Base-by-base conservation (phyloP, 30 jellyfish, hydroid and myxozoan genomes). In the Mastigias papua region DNA sequence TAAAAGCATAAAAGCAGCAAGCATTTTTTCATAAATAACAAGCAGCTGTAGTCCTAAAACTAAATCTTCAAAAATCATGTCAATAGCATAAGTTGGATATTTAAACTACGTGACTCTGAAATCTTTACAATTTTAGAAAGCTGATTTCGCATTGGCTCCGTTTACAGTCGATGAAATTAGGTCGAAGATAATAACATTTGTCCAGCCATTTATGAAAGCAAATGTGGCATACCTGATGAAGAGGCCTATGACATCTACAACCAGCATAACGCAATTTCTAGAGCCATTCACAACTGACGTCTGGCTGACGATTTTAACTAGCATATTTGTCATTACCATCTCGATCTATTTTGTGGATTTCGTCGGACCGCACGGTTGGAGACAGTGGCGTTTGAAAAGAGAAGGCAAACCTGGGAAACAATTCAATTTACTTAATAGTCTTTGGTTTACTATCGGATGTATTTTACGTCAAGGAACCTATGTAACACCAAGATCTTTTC, bases 151-250 rank as follows among this genome's bases (percentile, higher is more conserved):
- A 31, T 58, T 78, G 69, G 88, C 88, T 19, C 88, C 88, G 5
- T 78, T 78, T 58, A 78, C 88, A 51, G 88, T 78, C 25, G 88
- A 78, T 63, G 88, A 78, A 78, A 35, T 61, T 22, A 20, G 88
- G 25, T 78, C 88, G 16, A 78, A 78, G 33, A 61, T 57, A 78
- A 78, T 78, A 7, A 78, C 76, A 49, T 78, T 78, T 22, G 68
- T 78, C 1, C 88, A 78, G 13, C 88, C 88, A 54, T 78, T 78
- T 35, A 54, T 61, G 78, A 78, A 78, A 27, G 88, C 78, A 9
- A 48, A 78, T 63, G 77, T 78, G 11, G 74, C 88, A 2, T 78
- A 78, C 50, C 25, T 78, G 31, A 78, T 63, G 78, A 78, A 58
- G 67, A 78, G 37, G n/a, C 34, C 78, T 6, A n/a, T 21, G 1